Evolutionary conservation across 2,888 invertebrate species (phyloP), one percentile per base, ranked within the genome.

Genomic region (Eurytoma californica): DNA sequence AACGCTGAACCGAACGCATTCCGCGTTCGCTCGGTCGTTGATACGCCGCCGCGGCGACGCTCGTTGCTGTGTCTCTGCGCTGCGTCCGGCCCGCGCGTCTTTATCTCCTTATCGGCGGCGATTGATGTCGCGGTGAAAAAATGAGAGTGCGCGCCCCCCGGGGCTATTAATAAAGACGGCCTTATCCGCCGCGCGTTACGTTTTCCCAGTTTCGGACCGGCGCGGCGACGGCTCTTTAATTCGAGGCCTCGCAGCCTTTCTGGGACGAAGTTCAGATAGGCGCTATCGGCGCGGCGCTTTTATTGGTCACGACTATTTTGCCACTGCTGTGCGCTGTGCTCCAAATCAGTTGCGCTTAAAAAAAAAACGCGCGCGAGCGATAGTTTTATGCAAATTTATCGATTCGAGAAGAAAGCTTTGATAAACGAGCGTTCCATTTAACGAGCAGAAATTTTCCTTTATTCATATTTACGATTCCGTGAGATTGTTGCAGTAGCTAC

Each of bases 1-100:
- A 39, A 47, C 58, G 58, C 30, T 39, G 30, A 20, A 66, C 49
- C 55, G 65, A 65, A 72, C 72, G 53, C 53, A 74, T 74, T 74
- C 74, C 67, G 74, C 63, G 60, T 67, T 67, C 53, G 72, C 72
- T 24, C 68, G 69, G 76, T 69, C 76, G 69, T 76, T 76, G 76
- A 76, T 76, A 76, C 69, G 61, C n/a, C n/a, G 39, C 20, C 30
- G n/a, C 39, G 61, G 24, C n/a, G 39, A 39, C 30, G n/a, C 39
- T 39, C 39, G 18, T 18, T 51, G n/a, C 39, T 47, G 20, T 58
- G 73, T 39, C 51, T 58, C 47, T 14, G 47, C 69, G 30, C 39
- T 39, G 47, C 13, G 13, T 24, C 30, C 14, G 18, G 39, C 57
- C 14, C n/a, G 20, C 14, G 18, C 61, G 72, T 18, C 63, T 72